These are phyloP conservation scores for Sylvilagus bachmani DNA, from an alignment of 2,113 vertebrate genomes.

Conservation along the genomic window DNA sequence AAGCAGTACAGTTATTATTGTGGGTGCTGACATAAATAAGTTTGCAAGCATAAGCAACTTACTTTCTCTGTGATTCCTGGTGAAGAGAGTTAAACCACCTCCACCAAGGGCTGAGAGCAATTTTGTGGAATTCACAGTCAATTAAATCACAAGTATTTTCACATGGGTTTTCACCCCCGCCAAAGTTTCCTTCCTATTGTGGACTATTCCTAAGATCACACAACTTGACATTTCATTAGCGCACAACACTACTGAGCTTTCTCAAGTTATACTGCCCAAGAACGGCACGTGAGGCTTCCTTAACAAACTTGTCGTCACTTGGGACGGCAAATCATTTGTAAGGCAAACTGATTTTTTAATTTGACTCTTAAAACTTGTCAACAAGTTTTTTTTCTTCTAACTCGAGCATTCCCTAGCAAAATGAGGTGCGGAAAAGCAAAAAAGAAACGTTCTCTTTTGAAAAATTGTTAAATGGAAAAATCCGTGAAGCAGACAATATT, in stretches of 20 bases:
- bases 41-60: neutral
- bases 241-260: neutral
- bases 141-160: constrained; percentile 49
- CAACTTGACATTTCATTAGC: neutral
- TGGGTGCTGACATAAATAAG: neutral
- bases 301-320: neutral
- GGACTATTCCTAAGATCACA: neutral
- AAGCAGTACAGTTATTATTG: neutral
- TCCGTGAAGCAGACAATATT: neutral
- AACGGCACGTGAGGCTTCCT: neutral
- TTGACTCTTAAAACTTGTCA: constrained; percentile 30
- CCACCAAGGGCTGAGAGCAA: neutral
- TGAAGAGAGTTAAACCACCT: constrained; percentile 27
- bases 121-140: neutral
- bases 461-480: constrained; percentile 43
- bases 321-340: neutral
- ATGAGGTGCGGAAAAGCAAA: neutral
- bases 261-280: neutral
- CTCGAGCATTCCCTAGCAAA: neutral
- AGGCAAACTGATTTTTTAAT: constrained; percentile 29
- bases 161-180: constrained; percentile 19
- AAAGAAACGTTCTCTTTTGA: neutral
- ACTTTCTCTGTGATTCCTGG: neutral
- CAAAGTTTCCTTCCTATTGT: neutral
- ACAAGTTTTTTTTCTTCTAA: neutral